Base-by-base conservation (phyloP, 2,888 invertebrate species). In the Clusia tigrina region DNA sequence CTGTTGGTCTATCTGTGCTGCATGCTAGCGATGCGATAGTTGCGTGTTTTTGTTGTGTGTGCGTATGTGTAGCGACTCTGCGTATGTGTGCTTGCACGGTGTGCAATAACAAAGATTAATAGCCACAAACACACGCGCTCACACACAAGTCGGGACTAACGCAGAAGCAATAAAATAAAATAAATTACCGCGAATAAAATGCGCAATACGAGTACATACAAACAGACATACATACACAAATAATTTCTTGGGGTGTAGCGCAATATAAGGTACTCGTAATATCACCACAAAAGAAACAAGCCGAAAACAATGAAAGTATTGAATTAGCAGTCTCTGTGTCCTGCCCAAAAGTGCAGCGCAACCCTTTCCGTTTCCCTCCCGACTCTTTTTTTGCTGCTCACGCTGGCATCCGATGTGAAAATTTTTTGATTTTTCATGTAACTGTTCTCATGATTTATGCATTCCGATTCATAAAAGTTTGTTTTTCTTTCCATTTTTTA, bases 101-200 rank as follows among this genome's bases (percentile, higher is more conserved):
- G 68, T 66, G 76, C 74, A 74, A 79, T 74, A 80, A 79, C 74
- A 74, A 78, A 79, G 78, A 78, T 78, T 78, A 78, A 78, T 78
- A 78, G 66, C 61, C 38, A 73, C 79, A 65, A 62, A 71, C 66
- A 65, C 58, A 54, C 46, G 63, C 37, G 60, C 54, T 26, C 24
- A 65, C 57, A 57, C 38, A 66, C 54, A 62, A n/a, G 42, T 48
- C 24, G 51, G 42, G 9, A 51, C 12, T 37, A 56, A 51, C 68
- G 65, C 70, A 72, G 71, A 70, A 72, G 73, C 76, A 78, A 78
- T 78, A 78, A 79, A 78, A 74, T 71, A 74, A 78, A 77, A 78
- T 79, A 79, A 78, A 78, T 78, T 77, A 78, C 78, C 75, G 78
- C 78, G n/a, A n/a, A 79, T 78, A 78, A 78, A 79, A 74, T 78